phyloP scores from a whole-genome alignment of 2,797 vertebrate species.

The Nannoperca australis region DNA sequence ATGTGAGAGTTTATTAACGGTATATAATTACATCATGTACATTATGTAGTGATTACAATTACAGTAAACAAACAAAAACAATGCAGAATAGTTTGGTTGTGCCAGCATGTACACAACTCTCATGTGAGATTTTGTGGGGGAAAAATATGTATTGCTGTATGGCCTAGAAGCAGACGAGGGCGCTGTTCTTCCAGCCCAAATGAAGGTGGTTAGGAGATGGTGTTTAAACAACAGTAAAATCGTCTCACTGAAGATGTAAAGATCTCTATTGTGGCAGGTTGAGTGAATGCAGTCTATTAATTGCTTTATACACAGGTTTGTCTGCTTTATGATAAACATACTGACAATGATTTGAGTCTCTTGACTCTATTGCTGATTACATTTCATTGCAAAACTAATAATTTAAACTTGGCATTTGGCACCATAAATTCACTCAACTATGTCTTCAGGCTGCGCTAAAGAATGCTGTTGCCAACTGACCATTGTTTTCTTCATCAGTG shows the following conservation, averaged over 20 bases:
- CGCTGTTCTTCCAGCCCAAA: not conserved
- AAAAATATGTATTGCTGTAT: not conserved
- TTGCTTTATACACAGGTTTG: not conserved
- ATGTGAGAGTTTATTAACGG: not conserved
- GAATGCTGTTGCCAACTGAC: not conserved
- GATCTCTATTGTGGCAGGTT: not conserved
- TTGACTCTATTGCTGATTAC: too few relatives aligned
- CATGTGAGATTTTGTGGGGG: not conserved
- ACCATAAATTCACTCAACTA: not conserved
- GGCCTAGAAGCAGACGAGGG: conserved; percentile 8
- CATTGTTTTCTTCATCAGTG: not conserved
- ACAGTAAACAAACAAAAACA: too few relatives aligned
- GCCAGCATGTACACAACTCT: too few relatives aligned
- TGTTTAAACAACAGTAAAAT: not conserved
- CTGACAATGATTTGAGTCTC: too few relatives aligned
- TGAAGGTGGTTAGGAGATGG: too few relatives aligned
- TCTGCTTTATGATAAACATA: not conserved
- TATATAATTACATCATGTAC: not conserved
- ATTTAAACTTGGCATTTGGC: not conserved
- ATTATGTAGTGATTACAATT: not conserved
- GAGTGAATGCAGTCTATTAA: not conserved
- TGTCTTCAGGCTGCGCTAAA: not conserved
- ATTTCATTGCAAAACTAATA: not conserved
- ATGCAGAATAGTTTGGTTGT: too few relatives aligned
- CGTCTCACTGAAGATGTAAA: not conserved